These are phyloP conservation scores for Spatulosminthurus flaviceps DNA, from an alignment of 2,888 invertebrate species.

Conservation along the genomic window DNA sequence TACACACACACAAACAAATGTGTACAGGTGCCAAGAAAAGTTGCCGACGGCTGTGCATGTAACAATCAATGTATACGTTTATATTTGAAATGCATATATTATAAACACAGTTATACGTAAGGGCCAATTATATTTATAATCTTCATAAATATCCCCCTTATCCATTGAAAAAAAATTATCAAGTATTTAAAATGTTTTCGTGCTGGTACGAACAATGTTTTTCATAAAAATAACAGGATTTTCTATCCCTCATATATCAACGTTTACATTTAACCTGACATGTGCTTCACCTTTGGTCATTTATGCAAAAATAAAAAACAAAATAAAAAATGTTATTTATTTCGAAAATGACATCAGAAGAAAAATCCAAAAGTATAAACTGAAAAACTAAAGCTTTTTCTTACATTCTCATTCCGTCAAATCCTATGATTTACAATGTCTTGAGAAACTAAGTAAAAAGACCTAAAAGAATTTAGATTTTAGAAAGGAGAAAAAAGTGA, in stretches of 20 bases:
- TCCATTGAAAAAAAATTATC: too few relatives aligned
- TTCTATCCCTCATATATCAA: not conserved
- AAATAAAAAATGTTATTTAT: too few relatives aligned
- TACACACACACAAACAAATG: too few relatives aligned
- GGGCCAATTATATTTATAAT: too few relatives aligned
- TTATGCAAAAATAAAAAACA: too few relatives aligned
- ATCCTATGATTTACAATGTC: not conserved
- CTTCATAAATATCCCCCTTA: too few relatives aligned
- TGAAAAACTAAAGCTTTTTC: not conserved
- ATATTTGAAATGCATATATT: not conserved
- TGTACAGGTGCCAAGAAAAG: not conserved
- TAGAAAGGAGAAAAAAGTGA: conserved; percentile 10
- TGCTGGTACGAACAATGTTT: too few relatives aligned
- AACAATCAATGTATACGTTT: too few relatives aligned
- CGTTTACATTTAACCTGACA: not conserved
- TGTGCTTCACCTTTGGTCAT: conserved; percentile 7
- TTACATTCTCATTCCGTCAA: not conserved
- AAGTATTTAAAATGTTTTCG: too few relatives aligned
- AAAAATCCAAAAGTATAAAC: not conserved
- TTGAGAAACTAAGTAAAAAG: too few relatives aligned
- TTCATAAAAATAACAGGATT: not conserved
- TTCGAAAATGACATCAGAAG: not conserved
- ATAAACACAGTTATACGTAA: too few relatives aligned
- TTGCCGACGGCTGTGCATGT: not conserved
- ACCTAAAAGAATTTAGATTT: not conserved